Conservation (phyloP, 2,797 vertebrate genomes). For the Ctenosaura bakeri region DNA sequence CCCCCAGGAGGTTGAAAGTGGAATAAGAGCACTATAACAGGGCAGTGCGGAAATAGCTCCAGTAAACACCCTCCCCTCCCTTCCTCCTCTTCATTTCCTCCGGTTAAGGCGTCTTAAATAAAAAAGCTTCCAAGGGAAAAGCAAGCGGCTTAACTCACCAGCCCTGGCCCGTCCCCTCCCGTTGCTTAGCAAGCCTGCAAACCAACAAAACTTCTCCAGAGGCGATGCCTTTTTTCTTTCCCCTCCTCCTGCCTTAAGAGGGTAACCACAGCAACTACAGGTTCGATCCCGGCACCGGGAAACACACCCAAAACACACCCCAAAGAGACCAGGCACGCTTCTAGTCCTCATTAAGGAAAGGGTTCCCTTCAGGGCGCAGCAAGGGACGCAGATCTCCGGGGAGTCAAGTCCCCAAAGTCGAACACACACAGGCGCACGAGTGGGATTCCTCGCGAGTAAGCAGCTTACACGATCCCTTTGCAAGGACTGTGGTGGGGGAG, state of each 20-base stretch:
- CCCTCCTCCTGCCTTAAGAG: neutral
- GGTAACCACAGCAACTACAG: constrained; percentile 65
- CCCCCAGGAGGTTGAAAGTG: too few species aligned
- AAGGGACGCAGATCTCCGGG: too few species aligned
- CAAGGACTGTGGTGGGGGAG: neutral
- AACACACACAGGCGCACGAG: too few species aligned
- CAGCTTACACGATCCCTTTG: neutral
- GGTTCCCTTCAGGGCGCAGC: neutral
- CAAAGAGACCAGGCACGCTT: neutral
- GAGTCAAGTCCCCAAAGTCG: too few species aligned
- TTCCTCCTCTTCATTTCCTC: neutral
- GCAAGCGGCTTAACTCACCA: neutral
- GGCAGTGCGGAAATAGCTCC: too few species aligned
- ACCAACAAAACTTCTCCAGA: constrained; percentile 2
- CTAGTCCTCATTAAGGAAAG: neutral
- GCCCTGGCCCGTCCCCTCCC: neutral
- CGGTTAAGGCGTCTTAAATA: neutral
- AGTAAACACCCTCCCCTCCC: neutral
- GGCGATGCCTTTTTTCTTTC: constrained; percentile 6
- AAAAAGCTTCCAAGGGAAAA: neutral
- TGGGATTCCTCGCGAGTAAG: neutral
- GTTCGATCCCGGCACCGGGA: constrained; percentile 54
- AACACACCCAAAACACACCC: neutral
- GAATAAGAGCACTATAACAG: too few species aligned
- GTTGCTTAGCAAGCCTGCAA: constrained; percentile 25